Conservation (phyloP, 2,888 invertebrate species). For the Pyrrhia umbra region DNA sequence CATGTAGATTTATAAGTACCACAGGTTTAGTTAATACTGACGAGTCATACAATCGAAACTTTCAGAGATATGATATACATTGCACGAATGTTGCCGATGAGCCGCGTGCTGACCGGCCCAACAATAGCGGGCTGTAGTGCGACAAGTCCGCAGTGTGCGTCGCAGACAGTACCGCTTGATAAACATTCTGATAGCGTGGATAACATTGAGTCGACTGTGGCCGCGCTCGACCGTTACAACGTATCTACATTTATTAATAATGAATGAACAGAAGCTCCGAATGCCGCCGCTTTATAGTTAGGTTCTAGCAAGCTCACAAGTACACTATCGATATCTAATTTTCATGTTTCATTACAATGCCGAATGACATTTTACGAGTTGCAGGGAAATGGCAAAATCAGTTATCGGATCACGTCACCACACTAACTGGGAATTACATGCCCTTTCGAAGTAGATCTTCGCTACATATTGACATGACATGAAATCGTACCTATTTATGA, state of each 20-base stretch:
- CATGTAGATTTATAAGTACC: slow-evolving; percentile 76
- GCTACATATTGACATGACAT: slow-evolving; percentile 27
- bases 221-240: slow-evolving; percentile 47
- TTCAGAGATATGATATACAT: slow-evolving; percentile 87
- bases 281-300: slow-evolving; percentile 66
- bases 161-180: slow-evolving; percentile 41
- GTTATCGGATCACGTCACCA: slow-evolving; percentile 12
- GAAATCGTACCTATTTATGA: slow-evolving; percentile 22
- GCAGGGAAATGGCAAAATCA: slow-evolving; percentile 29
- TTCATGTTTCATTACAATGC: slow-evolving; percentile 64
- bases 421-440: neutral
- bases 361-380: slow-evolving; percentile 62
- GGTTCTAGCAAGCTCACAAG: slow-evolving; percentile 78
- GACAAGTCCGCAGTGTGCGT: slow-evolving; percentile 31
- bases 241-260: slow-evolving; percentile 59
- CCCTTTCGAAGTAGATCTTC: slow-evolving; percentile 7
- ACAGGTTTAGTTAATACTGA: slow-evolving; percentile 88
- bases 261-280: slow-evolving; percentile 61
- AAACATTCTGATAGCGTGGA: slow-evolving; percentile 56
- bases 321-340: slow-evolving; percentile 72
- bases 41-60: slow-evolving; percentile 77
- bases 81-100: slow-evolving; percentile 53
- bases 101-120: slow-evolving; percentile 31
- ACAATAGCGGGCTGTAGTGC: slow-evolving; percentile 28
- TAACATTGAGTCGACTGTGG: slow-evolving; percentile 50